phyloP scores from a whole-genome alignment of 2,888 invertebrate species.

The Diloba caeruleocephala region DNA sequence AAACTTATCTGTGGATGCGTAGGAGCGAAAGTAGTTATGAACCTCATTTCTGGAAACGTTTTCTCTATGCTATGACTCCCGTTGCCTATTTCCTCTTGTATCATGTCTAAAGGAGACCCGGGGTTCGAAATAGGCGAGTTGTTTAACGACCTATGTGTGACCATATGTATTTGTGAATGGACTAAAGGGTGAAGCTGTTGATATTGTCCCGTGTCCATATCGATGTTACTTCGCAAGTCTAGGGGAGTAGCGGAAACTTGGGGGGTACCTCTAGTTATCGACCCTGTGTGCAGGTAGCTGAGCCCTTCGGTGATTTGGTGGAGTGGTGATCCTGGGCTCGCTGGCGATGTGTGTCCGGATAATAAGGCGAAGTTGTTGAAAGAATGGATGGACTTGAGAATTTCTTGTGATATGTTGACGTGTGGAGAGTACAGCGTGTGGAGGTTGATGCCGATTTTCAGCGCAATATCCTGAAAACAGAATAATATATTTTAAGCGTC shows the following conservation, averaged over 20 bases:
- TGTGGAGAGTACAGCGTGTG: slow-evolving; percentile 73
- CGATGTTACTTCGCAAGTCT: slow-evolving; percentile 85
- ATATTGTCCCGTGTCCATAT: slow-evolving; percentile 85
- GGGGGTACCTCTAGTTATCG: slow-evolving; percentile 92
- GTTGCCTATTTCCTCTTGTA: slow-evolving; percentile 90
- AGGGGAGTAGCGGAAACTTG: slow-evolving; percentile 88
- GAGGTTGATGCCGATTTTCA: slow-evolving; percentile 87
- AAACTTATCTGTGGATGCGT: slow-evolving; percentile 96
- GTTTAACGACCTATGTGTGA: slow-evolving; percentile 88
- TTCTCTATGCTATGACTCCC: slow-evolving; percentile 65
- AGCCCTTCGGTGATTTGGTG: slow-evolving; percentile 92
- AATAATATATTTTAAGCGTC: neutral
- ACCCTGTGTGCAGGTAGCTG: slow-evolving; percentile 93
- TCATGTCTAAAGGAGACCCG: slow-evolving; percentile 93
- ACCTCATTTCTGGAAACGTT: slow-evolving; percentile 49
- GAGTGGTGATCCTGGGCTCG: slow-evolving; percentile 84
- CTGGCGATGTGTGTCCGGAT: slow-evolving; percentile 70
- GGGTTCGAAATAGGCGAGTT: slow-evolving; percentile 91
- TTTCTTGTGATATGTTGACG: slow-evolving; percentile 74
- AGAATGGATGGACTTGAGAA: slow-evolving; percentile 68
- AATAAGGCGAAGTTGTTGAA: slow-evolving; percentile 70
- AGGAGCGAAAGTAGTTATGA: slow-evolving; percentile 60
- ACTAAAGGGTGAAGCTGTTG: slow-evolving; percentile 80
- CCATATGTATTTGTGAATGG: slow-evolving; percentile 80
- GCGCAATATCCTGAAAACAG: slow-evolving; percentile 78